Base-by-base conservation (phyloP, 1,140 invertebrate genomes). In the Caenorhabditis briggsae region DNA sequence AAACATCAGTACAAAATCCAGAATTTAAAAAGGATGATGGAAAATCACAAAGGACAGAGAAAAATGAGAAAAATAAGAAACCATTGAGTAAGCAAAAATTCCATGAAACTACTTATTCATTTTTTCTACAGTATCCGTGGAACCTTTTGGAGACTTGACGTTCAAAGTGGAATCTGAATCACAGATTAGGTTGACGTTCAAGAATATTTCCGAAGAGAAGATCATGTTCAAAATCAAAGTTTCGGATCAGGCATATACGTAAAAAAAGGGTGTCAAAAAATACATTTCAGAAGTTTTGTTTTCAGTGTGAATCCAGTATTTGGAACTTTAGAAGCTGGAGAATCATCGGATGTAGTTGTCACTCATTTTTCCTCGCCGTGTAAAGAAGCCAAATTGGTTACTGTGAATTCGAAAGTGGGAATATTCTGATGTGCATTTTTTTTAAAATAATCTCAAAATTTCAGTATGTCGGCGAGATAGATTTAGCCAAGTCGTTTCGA, bases 161-260 rank as follows among this genome's bases (percentile, higher is more conserved):
- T 58, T 58, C 56, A 58, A 58, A 58, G 8, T 58, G n/a, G 56
- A 58, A 58, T 58, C 56, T 58, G n/a, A 58, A 58, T 58, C 56
- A n/a, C 56, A 58, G n/a, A 58, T 20, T n/a, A 20, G 56, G n/a
- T 18, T 58, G n/a, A 58, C 56, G 8, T 58, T 58, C 56, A 58
- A 58, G 3, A 58, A 58, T 58, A 58, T 58, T n/a, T 58, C 56
- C 8, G n/a, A 58, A 14, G 56, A 58, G 56, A 58, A 58, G n/a
- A 8, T 58, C 8, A 58, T 58, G 56, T 58, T 58, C 56, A 58
- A 58, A 20, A 58, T 58, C 16, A 58, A n/a, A 58, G 56, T 58
- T 58, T 58, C 56, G 8, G 56, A 58, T 58, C 56, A 58, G 16
- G 16, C 56, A 8, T 58, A 58, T 58, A 58, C 16, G 56, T 58